phyloP scores from a whole-genome alignment of 2,888 invertebrate species.

The Drosophila melanosoma region DNA sequence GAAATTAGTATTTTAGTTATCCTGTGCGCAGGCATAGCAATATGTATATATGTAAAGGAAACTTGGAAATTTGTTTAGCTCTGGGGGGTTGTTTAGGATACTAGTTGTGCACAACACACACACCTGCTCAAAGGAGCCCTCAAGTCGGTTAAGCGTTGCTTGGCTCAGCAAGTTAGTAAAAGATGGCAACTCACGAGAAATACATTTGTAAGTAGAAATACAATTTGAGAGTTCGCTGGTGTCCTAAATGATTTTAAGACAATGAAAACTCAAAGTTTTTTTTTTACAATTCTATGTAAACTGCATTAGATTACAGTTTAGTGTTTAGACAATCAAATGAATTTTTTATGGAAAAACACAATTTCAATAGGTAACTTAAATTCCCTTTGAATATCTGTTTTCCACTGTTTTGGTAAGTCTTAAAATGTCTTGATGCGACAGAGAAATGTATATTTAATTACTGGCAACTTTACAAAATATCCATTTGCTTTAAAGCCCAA shows the following conservation, averaged over 20 bases:
- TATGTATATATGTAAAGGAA: conserved; percentile 25
- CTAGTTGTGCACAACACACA: conserved; percentile 1
- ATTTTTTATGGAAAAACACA: background rate
- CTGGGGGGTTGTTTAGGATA: conserved; percentile 11
- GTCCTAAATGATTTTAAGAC: background rate
- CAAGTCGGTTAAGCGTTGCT: conserved; percentile 36
- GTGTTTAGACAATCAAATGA: background rate
- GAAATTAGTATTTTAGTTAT: conserved; percentile 81
- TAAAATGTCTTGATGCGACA: background rate
- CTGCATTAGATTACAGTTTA: background rate
- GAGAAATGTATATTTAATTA: background rate
- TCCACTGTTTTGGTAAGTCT: background rate
- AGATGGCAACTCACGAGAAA: background rate
- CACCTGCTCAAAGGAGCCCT: conserved; percentile 39
- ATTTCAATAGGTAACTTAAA: background rate
- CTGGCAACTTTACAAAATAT: conserved; percentile 5
- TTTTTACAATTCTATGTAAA: too few species aligned
- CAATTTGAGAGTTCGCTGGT: background rate
- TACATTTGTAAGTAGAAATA: background rate
- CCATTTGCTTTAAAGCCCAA: conserved; percentile 11
- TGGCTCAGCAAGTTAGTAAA: conserved; percentile 5
- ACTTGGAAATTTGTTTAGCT: conserved; percentile 55
- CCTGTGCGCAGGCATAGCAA: conserved; percentile 65
- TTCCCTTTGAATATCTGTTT: background rate
- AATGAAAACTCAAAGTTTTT: too few species aligned